Base-by-base conservation (phyloP, 2,113 vertebrate genomes). In the Pterocles burchelli region DNA sequence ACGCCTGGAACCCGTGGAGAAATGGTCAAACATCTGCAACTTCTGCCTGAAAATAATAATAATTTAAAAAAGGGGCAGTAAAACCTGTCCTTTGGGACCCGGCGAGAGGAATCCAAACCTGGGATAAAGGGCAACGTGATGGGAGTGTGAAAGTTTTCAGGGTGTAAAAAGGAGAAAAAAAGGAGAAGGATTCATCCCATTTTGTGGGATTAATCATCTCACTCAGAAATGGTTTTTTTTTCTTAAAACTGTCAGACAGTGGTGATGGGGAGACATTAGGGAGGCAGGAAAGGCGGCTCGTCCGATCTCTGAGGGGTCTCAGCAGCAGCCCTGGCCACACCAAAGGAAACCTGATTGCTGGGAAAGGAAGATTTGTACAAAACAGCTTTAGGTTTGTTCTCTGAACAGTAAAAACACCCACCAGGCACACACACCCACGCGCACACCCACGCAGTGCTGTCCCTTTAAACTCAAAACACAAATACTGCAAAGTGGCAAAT, bases 401-500 rank as follows among this genome's bases (percentile, higher is more conserved):
- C 84, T 28, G 74, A 72, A 62, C 92, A 87, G 89, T 90, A 97
- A 73, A 97, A 97, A 97, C 95, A 96, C 91, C 97, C 97, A 90
- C 82, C 90, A 71, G 31, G 29, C 59, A 8, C 41, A 3, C 67
- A 7, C 54, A 14, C 83, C n/a, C 78, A 87, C 95, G 90, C 93
- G 85, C 95, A 86, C 92, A 93, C 96, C 70, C 90, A 94, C 94
- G 86, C 88, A 91, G 97, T 75, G 94, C 97, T 83, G 97, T 95
- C 97, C 97, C 97, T 97, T 97, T 96, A 51, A 87, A 95, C 92
- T 89, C 91, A 93, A 85, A 86, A 87, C 89, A 97, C 95, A 96
- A 97, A 98, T 97, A 98, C 98, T 98, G 98, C 97, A 97, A 95
- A 98, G 96, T 98, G 97, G 96, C 97, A 98, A 97, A 97, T 95